Evolutionary conservation across 1,140 invertebrate genomes (phyloP).

Genomic region (Bombus impatiens): DNA sequence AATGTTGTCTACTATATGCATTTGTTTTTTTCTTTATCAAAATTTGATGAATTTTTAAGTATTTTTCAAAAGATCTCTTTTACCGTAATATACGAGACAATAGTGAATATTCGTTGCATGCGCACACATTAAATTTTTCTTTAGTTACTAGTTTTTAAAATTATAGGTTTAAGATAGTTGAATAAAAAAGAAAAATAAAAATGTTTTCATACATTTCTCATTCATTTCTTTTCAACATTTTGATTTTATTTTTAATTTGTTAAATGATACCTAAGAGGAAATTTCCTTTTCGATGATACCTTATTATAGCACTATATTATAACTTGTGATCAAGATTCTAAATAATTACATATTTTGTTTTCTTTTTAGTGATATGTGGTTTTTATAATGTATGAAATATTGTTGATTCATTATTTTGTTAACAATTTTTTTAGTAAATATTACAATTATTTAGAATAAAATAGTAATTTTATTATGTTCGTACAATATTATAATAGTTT

Average conservation of each 20-base stretch:
- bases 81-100: not conserved
- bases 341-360: not conserved
- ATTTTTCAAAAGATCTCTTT: slow-evolving; percentile 1
- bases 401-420: not conserved
- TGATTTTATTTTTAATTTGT: not conserved
- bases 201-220: not conserved
- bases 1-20: not conserved
- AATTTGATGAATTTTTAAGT: not conserved
- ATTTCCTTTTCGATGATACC: not conserved
- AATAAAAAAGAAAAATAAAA: too few species aligned
- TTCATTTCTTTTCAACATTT: not conserved
- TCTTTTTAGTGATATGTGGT: too few species aligned
- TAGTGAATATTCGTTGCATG: not conserved
- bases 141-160: not conserved
- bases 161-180: not conserved
- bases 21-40: not conserved
- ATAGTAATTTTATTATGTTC: not conserved
- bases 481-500: not conserved
- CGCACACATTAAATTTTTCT: not conserved
- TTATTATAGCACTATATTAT: not conserved
- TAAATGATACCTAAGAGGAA: not conserved
- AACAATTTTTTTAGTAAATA: not conserved
- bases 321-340: not conserved
- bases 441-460: not conserved
- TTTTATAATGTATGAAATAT: not conserved